A percentile compares a stretch with the other conserved stretches of the same genome.
Evolutionary conservation across 2,113 vertebrate genomes (phyloP).

Genomic region (Vanacampus margaritifer): DNA sequence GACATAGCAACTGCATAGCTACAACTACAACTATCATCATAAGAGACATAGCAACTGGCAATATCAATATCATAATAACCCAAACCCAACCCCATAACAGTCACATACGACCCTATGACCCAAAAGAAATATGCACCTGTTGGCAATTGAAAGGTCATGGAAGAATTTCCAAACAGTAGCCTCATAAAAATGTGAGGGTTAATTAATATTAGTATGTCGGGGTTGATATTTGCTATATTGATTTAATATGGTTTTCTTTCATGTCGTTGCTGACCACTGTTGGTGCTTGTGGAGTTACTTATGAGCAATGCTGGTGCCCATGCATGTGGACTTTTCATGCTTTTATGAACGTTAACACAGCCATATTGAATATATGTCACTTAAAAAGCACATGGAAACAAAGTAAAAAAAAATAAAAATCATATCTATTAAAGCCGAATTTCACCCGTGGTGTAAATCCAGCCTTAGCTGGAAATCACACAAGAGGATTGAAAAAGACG

Average conservation of each 20-base stretch:
- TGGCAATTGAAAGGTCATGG: too few relatives aligned
- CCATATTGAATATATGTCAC: background rate
- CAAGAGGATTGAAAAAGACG: background rate
- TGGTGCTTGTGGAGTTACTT: background rate
- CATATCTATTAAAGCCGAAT: background rate
- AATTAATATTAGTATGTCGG: too few relatives aligned
- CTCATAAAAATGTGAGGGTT: too few relatives aligned
- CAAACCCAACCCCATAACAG: too few relatives aligned
- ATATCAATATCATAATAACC: too few relatives aligned
- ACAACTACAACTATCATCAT: too few relatives aligned
- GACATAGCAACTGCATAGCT: too few relatives aligned
- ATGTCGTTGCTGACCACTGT: background rate
- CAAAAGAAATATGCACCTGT: too few relatives aligned
- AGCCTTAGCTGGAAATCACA: background rate
- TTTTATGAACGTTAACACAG: background rate
- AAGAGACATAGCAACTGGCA: too few relatives aligned
- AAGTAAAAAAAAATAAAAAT: background rate
- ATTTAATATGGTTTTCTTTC: background rate
- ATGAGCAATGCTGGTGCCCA: background rate
- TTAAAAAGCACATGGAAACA: background rate
- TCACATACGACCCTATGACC: too few relatives aligned
- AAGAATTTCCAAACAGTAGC: too few relatives aligned
- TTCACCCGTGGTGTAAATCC: background rate
- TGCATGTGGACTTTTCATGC: background rate
- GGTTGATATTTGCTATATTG: too few relatives aligned